Evolutionary conservation across 2,888 invertebrate genomes (phyloP).

Genomic region (Drosophila rellima): DNA sequence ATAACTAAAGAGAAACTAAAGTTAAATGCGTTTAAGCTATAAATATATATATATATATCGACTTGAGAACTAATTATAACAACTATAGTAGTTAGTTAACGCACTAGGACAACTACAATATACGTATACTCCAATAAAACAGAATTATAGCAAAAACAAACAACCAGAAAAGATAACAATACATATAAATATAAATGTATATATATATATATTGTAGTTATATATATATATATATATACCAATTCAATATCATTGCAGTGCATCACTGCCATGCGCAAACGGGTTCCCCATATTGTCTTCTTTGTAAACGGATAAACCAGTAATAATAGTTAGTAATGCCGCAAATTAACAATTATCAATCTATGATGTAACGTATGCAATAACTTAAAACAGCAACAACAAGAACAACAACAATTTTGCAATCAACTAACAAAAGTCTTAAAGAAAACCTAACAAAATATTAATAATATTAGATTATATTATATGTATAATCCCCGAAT

Average conservation of each 20-base stretch:
- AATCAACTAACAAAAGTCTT: slow-evolving; percentile 53
- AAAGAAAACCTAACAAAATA: slow-evolving; percentile 14
- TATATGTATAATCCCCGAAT: slow-evolving; percentile 29
- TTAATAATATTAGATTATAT: slow-evolving; percentile 19
- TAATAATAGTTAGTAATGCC: slow-evolving; percentile 43
- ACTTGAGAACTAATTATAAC: slow-evolving; percentile 51
- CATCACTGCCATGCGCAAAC: slow-evolving; percentile 79
- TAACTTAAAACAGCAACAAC: slow-evolving; percentile 47
- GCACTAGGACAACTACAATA: slow-evolving; percentile 59
- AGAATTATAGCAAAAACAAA: slow-evolving; percentile 11
- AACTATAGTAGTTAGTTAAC: slow-evolving; percentile 47
- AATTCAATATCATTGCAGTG: slow-evolving; percentile 75
- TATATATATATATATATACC: slow-evolving; percentile 33
- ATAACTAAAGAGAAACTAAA: slow-evolving; percentile 29
- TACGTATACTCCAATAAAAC: slow-evolving; percentile 47
- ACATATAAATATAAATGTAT: slow-evolving; percentile 8
- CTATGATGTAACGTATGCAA: slow-evolving; percentile 72
- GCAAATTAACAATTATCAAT: slow-evolving; percentile 54
- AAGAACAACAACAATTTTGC: slow-evolving; percentile 41
- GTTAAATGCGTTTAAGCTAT: slow-evolving; percentile 44
- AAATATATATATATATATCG: slow-evolving; percentile 19
- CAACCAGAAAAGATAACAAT: slow-evolving; percentile 17
- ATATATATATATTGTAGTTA: slow-evolving; percentile 7
- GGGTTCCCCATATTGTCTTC: slow-evolving; percentile 73
- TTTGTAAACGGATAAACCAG: slow-evolving; percentile 44